Base-by-base conservation (phyloP, 2,888 invertebrate genomes). In the Teinopalpus imperialis region DNA sequence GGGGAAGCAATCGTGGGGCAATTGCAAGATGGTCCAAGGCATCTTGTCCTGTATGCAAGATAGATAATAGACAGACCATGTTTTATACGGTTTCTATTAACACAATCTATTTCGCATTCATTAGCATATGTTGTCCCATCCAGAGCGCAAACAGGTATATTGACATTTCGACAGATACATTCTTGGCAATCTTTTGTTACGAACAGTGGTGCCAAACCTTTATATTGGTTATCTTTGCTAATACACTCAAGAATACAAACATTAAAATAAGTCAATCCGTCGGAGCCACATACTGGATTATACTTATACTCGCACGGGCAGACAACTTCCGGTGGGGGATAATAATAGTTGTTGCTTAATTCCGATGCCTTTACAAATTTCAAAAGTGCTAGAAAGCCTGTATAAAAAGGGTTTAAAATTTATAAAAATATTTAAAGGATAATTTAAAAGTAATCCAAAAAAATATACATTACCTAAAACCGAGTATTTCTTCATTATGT, bases 81-180 rank as follows among this genome's bases (percentile, higher is more conserved):
- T 6, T 14, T 35, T 7, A 51, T 49, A n/a, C 52, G 52, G 23
- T 48, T 48, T 3, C 40, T 43, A 8, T 61, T 63, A 6, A 57
- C 57, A 20, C 60, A 62, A 1, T 49, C 51, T 13, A 65, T 20
- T 35, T 56, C 53, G 35, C 64, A 63, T 40, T 57, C 57, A 21
- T 59, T 61, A 0, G 53, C 41, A 12, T 59, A 64, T 1, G 59
- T 64, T 1, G 37, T 13, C 1, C 57, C 58, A n/a, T 72, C 63
- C 1, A 62, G 51, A 1, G 72, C 68, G 29, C 74, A 77, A 0
- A 75, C 69, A 0, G 63, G 63, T 2, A 56, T 27, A 24, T 60
- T 31, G 3, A 61, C 32, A 10, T 53, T 30, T 31, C 52, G 54
- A 30, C 62, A 63, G 3, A 44, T 29, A 10, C 58, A 59, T 4